Percentiles rank a stretch among this genome's conserved stretches.
Evolutionary conservation across 1,140 invertebrate genomes (phyloP).

Genomic region (Drosophila leontia): DNA sequence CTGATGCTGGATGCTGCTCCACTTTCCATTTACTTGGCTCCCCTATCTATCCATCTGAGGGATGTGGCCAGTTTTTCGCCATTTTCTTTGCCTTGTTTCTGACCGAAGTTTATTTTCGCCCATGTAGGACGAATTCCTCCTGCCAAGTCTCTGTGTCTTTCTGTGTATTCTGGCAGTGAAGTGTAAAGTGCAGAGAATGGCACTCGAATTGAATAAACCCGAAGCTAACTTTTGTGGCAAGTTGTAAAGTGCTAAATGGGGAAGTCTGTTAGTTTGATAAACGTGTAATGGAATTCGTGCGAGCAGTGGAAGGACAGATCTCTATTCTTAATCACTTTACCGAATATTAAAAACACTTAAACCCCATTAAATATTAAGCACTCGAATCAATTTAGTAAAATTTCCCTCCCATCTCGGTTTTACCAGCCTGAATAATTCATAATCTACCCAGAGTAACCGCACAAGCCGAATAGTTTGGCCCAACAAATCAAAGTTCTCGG

Average conservation of each 20-base stretch:
- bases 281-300: constrained; percentile 41
- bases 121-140: constrained; percentile 20
- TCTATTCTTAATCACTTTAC: constrained; percentile 19
- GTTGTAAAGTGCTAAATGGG: constrained; percentile 58
- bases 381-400: constrained; percentile 34
- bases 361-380: constrained; percentile 41
- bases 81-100: constrained; percentile 32
- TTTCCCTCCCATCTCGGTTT: constrained; percentile 12
- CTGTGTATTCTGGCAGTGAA: constrained; percentile 14
- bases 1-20: background rate
- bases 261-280: constrained; percentile 57
- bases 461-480: constrained; percentile 40
- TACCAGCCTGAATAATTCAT: constrained; percentile 49
- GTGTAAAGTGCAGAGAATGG: constrained; percentile 37
- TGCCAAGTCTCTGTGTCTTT: constrained; percentile 8
- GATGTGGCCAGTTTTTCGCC: constrained; percentile 24
- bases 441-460: constrained; percentile 24
- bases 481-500: constrained; percentile 44
- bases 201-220: constrained; percentile 48
- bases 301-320: constrained; percentile 1
- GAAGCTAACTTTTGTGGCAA: constrained; percentile 46
- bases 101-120: constrained; percentile 36
- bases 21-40: constrained; percentile 1
- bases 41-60: constrained; percentile 16
- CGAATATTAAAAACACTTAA: constrained; percentile 41